Evolutionary conservation across 2,888 invertebrate genomes (phyloP).

Genomic region (Hirtodrosophila histrioides): DNA sequence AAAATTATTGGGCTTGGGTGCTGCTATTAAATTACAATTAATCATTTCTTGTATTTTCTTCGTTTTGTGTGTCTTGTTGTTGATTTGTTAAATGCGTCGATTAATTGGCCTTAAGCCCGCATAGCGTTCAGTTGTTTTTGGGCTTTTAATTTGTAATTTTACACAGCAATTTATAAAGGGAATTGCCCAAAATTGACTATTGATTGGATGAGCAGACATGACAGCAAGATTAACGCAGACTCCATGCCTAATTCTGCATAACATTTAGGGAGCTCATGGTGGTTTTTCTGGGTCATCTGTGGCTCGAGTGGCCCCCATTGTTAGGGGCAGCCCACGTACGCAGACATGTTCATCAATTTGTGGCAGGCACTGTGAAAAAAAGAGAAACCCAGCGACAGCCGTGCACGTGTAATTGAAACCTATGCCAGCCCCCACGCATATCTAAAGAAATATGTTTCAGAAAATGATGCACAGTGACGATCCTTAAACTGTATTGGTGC

Average conservation of each 20-base stretch:
- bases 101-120: constrained; percentile 72
- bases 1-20: constrained; percentile 44
- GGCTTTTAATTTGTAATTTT: constrained; percentile 73
- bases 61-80: constrained; percentile 39
- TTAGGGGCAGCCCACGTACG: constrained; percentile 51
- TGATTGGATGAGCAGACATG: constrained; percentile 69
- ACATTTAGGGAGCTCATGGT: constrained; percentile 22
- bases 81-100: constrained; percentile 77
- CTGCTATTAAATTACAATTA: constrained; percentile 71
- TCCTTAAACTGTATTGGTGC: constrained; percentile 57
- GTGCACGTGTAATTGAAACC: constrained; percentile 71
- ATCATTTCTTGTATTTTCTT: constrained; percentile 51
- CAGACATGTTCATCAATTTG: constrained; percentile 62
- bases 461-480: constrained; percentile 53
- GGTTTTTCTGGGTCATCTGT: constrained; percentile 55
- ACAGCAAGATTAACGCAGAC: constrained; percentile 55
- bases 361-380: constrained; percentile 43
- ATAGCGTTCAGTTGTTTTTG: constrained; percentile 45
- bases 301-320: constrained; percentile 29
- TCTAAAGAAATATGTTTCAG: constrained; percentile 46
- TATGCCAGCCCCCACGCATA: constrained; percentile 71
- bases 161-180: constrained; percentile 64
- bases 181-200: constrained; percentile 65
- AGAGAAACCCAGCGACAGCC: constrained; percentile 39
- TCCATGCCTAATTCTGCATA: constrained; percentile 44